phyloP scores from a whole-genome alignment of 2,113 vertebrate genomes.

The Pelvicachromis taeniatus region DNA sequence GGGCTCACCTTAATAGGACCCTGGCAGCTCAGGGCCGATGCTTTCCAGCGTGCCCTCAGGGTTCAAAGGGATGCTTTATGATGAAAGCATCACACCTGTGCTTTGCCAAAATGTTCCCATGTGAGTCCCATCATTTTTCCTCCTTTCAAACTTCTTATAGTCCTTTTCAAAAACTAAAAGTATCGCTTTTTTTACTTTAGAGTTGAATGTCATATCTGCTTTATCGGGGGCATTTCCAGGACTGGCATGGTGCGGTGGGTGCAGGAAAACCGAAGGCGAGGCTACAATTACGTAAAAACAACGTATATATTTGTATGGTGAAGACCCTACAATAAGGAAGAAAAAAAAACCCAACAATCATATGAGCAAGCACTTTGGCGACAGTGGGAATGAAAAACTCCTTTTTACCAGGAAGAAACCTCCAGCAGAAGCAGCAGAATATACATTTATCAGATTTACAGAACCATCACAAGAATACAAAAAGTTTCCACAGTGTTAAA shows the following conservation, averaged over 20 bases:
- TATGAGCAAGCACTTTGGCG: background rate
- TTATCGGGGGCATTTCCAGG: background rate
- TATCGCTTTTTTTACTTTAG: no score
- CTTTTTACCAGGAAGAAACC: background rate
- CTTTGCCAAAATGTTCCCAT: background rate
- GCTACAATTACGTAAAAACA: background rate
- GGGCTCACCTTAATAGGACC: background rate
- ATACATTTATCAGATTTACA: background rate
- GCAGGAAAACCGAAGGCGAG: background rate
- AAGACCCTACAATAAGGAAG: background rate
- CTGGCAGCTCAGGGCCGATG: rapidly evolving
- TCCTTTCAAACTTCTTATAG: background rate
- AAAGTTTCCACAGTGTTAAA: rapidly evolving
- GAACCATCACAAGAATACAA: background rate
- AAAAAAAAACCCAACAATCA: background rate
- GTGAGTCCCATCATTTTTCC: background rate
- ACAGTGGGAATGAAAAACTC: background rate
- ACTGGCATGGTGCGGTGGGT: background rate
- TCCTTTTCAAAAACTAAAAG: rapidly evolving
- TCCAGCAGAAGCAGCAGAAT: background rate
- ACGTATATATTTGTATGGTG: background rate
- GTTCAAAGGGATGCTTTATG: background rate
- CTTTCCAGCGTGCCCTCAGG: background rate
- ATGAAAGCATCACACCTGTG: background rate
- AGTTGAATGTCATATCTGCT: rapidly evolving